Base-by-base conservation (phyloP, 2,113 vertebrate genomes). In the Sprattus sprattus region DNA sequence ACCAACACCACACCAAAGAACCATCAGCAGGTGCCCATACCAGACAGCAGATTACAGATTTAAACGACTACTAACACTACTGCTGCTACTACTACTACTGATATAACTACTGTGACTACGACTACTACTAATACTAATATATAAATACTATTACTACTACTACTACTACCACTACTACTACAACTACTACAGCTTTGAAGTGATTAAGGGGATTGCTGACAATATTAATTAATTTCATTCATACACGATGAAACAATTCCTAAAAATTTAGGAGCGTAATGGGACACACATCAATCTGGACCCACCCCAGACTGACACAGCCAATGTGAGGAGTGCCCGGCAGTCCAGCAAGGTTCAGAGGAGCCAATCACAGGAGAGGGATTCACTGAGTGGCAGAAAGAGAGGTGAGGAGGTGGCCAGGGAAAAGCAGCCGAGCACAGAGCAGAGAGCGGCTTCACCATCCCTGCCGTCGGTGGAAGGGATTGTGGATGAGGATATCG, bases 1-100 rank as follows among this genome's bases (percentile, higher is more conserved):
- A 95, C 87, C 91, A 90, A 93, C 92, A 92, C 91, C 91, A 93
- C 95, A 86, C 93, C 95, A 91, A 95, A 95, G 92, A 94, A 94
- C 95, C 95, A 93, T 92, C 94, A 92, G 89, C 95, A 97, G 96
- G 96, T 97, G 60, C 49, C 16, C 52, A 1, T 2, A 64, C 15
- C 45, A n/a, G 45, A 18, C 45, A 45, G 18, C 45, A n/a, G 16
- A 54, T 64, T 2, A 45, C 39, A 15, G 15, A 1, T 39, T 39
- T 39, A 39, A 39, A 39, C 39, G 2, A 39, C 39, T 39, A 39
- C 39, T 39, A 39, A 39, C 39, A 39, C 39, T 39, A 39, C 39
- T 39, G 39, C 39, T 39, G 39, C 39, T 39, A 39, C 39, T 39
- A 39, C 39, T 39, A 39, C 39, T 39, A 39, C 39, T 39, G 39